A percentile compares a stretch with the other conserved stretches of the same genome.
Evolutionary conservation across 2,888 invertebrate genomes (phyloP).

Genomic region (Noctua janthe): DNA sequence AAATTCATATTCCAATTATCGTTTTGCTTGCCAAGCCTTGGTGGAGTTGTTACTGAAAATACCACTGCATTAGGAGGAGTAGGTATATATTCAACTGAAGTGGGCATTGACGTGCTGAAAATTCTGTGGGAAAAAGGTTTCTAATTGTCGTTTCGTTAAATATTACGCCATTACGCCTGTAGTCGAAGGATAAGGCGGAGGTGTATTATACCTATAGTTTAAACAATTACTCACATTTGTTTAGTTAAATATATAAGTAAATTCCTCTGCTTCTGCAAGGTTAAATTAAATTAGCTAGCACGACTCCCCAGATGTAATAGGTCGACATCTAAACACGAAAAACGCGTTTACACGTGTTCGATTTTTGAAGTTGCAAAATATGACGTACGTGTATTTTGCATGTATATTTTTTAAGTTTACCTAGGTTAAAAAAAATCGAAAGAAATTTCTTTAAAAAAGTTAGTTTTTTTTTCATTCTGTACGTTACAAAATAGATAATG

Average conservation of each 20-base stretch:
- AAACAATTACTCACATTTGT: neutral
- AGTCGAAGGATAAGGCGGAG: no score
- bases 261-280: neutral
- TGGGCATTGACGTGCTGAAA: neutral
- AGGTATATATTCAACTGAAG: neutral
- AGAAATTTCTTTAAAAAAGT: no score
- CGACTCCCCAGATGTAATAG: neutral
- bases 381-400: no score
- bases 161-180: neutral
- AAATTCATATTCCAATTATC: neutral
- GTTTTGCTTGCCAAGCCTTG: neutral
- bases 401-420: neutral
- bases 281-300: neutral
- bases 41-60: neutral
- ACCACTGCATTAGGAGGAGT: neutral
- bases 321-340: neutral
- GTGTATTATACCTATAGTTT: neutral
- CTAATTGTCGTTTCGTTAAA: neutral
- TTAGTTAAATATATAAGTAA: neutral
- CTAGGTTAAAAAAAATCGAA: neutral
- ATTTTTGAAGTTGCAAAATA: neutral
- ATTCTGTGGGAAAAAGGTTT: neutral
- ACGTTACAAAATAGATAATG: slow-evolving; percentile 4
- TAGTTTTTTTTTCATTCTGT: no score
- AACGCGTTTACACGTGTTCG: neutral